Base-by-base conservation (phyloP, 2,113 vertebrate genomes). In the Haemorhous mexicanus region DNA sequence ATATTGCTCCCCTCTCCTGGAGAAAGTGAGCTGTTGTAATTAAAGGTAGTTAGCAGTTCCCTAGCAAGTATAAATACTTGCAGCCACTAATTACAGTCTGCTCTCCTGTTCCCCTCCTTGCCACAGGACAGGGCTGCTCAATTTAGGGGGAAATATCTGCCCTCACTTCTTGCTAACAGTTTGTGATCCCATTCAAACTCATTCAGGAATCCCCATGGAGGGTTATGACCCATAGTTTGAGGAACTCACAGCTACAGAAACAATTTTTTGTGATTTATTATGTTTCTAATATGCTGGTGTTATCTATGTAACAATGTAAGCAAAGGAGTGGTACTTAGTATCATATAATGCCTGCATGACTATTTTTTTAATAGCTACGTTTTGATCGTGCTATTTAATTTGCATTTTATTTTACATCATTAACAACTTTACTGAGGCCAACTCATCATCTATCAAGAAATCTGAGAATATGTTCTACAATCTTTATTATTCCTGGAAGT, bases 321-420 rank as follows among this genome's bases (percentile, higher is more conserved):
- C 82, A 96, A 76, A 90, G 53, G 41, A 1, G 19, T 84, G 56
- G 61, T 78, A 81, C 55, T 93, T 49, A 52, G 59, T 20, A 77
- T 66, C 62, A 72, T 41, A 68, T 35, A 75, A n/a, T 73, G 70
- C 72, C 47, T 84, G 44, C 35, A 72, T 37, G 41, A 55, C 76
- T 83, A 73, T 84, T 93, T 94, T 94, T 94, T 95, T 91, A 95
- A 96, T 93, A 66, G 82, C 75, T 89, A 87, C 39, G 18, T 96
- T 97, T 97, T 95, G 88, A 97, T 46, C 91, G 37, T 75, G 90
- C 73, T 92, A 89, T 92, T 97, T 95, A 96, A 97, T 97, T 89
- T 96, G 93, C 78, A 96, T 94, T 97, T 96, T 96, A 94, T 94
- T 96, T 93, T 87, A 84, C 46, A 95, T 81, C 27, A 2, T 90